Base-by-base conservation (phyloP, 2,113 vertebrate genomes). In the Toxotes chatareus region DNA sequence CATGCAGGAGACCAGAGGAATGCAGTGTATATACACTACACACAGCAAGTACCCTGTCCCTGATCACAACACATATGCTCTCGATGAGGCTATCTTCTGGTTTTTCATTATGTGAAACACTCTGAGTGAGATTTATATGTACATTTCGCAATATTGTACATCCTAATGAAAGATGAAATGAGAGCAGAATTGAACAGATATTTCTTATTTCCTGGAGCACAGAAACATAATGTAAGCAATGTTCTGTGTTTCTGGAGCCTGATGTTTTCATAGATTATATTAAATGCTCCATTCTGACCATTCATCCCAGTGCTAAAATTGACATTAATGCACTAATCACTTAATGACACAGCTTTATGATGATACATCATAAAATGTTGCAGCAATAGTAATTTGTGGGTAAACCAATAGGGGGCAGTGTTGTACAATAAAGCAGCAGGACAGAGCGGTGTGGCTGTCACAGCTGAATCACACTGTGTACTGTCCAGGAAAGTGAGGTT, bases 361-460 rank as follows among this genome's bases (percentile, higher is more conserved):
- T 38, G 21, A 66, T 21, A 19, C 36, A 53, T 23, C 62, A 66
- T 51, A 32, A 59, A 56, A 42, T 19, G 63, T 5, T 63, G n/a
- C 34, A 38, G 31, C 49, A 47, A 31, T 13, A 53, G 69, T 63
- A 62, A 17, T 92, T 84, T 66, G 1, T 64, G 21, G 9, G 19
- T 57, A 0, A 17, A 66, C 89, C 93, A 91, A 91, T 71, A 92
- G 93, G 90, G 85, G 93, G 90, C 93, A 80, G 61, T 90, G 75
- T 92, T 92, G 89, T 57, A 85, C 89, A 89, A 77, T 82, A 70
- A 76, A 86, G 79, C 73, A 66, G 3, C 4, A 27, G 40, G 38
- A 42, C 59, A 42, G 62, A 32, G 8, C 36, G 23, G 23, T 65
- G 55, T n/a, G 32, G 40, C 51, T 61, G 32, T 77, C 23, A 78